These are phyloP conservation scores for Acleris emargana DNA, from an alignment of 2,888 invertebrate species.

Conservation along the genomic window DNA sequence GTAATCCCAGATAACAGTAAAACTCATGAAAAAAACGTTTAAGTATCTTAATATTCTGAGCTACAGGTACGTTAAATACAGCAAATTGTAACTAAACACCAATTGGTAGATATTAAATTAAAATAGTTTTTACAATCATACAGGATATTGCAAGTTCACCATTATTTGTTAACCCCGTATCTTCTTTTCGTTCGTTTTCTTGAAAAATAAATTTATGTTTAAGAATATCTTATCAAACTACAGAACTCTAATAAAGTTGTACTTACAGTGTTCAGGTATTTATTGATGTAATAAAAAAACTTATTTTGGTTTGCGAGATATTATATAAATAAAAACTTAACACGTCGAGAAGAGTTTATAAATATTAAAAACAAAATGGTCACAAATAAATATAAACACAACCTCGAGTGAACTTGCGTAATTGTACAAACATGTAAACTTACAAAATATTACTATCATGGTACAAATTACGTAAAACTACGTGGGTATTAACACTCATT, in stretches of 20 bases:
- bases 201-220: slow-evolving; percentile 30
- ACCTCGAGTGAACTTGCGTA: slow-evolving; percentile 74
- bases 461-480: slow-evolving; percentile 24
- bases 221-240: slow-evolving; percentile 42
- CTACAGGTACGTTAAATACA: slow-evolving; percentile 10
- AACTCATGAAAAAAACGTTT: background rate
- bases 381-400: slow-evolving; percentile 57
- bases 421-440: slow-evolving; percentile 36
- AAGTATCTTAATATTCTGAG: slow-evolving; percentile 16
- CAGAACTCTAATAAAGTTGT: slow-evolving; percentile 41
- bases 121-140: background rate
- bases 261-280: slow-evolving; percentile 68
- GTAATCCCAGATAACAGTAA: background rate
- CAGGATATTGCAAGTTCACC: slow-evolving; percentile 1
- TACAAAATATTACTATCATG: slow-evolving; percentile 25
- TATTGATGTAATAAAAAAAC: slow-evolving; percentile 19
- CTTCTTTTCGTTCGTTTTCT: too few relatives aligned
- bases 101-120: background rate
- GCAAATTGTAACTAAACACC: background rate
- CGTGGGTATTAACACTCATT: slow-evolving; percentile 8
- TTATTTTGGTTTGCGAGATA: slow-evolving; percentile 43
- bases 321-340: slow-evolving; percentile 32
- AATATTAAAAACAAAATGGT: slow-evolving; percentile 31
- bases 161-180: background rate
- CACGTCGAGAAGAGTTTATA: slow-evolving; percentile 17